Percentiles rank a stretch among this genome's conserved stretches.
These are phyloP conservation scores for Ostrea denselamellosa DNA, from an alignment of 1,140 invertebrate genomes.

Conservation along the genomic window DNA sequence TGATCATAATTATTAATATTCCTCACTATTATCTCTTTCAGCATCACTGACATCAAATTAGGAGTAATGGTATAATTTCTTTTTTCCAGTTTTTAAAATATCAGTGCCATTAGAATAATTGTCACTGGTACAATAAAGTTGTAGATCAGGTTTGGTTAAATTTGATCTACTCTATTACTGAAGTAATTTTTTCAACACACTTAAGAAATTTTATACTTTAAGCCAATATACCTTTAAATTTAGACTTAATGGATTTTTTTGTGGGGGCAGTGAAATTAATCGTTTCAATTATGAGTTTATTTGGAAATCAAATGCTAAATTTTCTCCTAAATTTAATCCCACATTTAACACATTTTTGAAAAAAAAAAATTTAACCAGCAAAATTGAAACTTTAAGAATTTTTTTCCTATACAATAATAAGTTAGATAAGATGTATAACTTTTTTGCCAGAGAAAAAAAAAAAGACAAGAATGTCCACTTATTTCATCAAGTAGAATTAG, in stretches of 20 bases:
- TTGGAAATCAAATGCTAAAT: neutral
- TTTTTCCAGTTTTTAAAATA: neutral
- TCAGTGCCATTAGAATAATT: slow-evolving; percentile 25
- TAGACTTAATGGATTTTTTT: neutral
- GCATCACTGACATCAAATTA: slow-evolving; percentile 9
- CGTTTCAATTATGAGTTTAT: neutral
- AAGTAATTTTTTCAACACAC: neutral
- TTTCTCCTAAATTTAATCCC: neutral
- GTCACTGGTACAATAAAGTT: neutral
- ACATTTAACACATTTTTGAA: neutral
- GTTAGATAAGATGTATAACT: too few species aligned
- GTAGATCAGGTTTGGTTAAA: slow-evolving; percentile 15
- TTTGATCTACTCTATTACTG: slow-evolving; percentile 20
- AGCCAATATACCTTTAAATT: slow-evolving; percentile 26
- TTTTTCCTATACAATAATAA: too few species aligned
- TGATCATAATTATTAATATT: neutral
- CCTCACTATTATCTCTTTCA: slow-evolving; percentile 1
- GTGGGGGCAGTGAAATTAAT: neutral
- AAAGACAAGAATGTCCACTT: neutral
- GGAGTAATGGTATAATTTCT: slow-evolving; percentile 8
- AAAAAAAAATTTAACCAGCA: too few species aligned
- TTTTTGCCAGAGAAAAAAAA: neutral
- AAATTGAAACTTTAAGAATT: too few species aligned
- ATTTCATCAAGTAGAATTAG: neutral
- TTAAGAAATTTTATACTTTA: neutral